phyloP scores from a whole-genome alignment of 2,888 invertebrate species.

The Metalampra italica region DNA sequence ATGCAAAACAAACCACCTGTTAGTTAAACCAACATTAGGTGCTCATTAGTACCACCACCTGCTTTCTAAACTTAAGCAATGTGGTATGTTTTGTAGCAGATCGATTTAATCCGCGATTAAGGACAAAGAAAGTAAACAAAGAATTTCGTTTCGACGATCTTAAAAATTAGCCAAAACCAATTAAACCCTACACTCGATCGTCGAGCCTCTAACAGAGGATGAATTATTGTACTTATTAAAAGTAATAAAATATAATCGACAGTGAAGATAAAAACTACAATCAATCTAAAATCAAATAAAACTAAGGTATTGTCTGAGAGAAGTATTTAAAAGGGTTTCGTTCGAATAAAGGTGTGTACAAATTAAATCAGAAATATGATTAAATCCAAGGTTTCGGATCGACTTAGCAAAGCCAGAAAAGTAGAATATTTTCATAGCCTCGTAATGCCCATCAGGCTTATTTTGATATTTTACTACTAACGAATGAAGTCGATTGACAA shows the following conservation, averaged over 20 bases:
- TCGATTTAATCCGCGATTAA: conserved; percentile 28
- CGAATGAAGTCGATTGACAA: too few species aligned
- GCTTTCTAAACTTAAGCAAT: conserved; percentile 48
- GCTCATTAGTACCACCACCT: conserved; percentile 44
- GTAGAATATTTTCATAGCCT: too few species aligned
- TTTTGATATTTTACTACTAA: too few species aligned
- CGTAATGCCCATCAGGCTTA: too few species aligned
- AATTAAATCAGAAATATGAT: too few species aligned
- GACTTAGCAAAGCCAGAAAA: too few species aligned
- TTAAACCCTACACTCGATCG: conserved; percentile 13
- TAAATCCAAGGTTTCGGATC: too few species aligned
- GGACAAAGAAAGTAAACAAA: conserved; percentile 7
- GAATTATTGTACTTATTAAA: background rate
- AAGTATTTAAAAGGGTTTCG: background rate
- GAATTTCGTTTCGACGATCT: conserved; percentile 10
- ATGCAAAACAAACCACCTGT: conserved; percentile 13
- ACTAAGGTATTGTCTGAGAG: background rate
- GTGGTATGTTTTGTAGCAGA: conserved; percentile 33
- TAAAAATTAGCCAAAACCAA: conserved; percentile 22
- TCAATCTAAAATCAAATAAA: background rate
- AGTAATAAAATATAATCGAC: background rate
- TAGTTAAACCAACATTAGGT: conserved; percentile 28
- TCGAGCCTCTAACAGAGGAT: too few species aligned
- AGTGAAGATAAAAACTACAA: background rate
- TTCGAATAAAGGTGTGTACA: too few species aligned